Evolutionary conservation across 2,888 invertebrate species (phyloP).

Genomic region (Cantharis flavilabris): DNA sequence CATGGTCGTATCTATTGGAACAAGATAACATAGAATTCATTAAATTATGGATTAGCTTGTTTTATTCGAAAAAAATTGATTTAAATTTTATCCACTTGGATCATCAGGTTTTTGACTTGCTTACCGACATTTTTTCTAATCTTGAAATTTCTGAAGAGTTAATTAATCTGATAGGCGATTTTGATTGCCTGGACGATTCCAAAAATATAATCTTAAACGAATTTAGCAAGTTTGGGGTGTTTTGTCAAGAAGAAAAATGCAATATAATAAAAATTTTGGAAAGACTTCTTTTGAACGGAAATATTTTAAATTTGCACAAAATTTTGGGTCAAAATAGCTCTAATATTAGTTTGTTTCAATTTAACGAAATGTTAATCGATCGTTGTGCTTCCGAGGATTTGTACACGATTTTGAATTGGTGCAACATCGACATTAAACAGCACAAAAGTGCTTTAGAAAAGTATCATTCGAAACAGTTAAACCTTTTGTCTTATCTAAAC

Average conservation of each 20-base stretch:
- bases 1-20: constrained; percentile 66
- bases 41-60: constrained; percentile 65
- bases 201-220: constrained; percentile 65
- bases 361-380: constrained; percentile 60
- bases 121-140: constrained; percentile 60
- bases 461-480: constrained; percentile 58
- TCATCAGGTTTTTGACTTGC: constrained; percentile 49
- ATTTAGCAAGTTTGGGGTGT: constrained; percentile 67
- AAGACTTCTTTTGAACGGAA: constrained; percentile 64
- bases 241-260: constrained; percentile 62
- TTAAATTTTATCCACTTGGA: constrained; percentile 40
- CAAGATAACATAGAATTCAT: constrained; percentile 65
- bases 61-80: constrained; percentile 54
- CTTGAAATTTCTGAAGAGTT: constrained; percentile 64
- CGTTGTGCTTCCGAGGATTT: constrained; percentile 61
- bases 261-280: constrained; percentile 63
- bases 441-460: constrained; percentile 49
- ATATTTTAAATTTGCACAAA: constrained; percentile 59
- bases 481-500: constrained; percentile 61
- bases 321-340: constrained; percentile 55
- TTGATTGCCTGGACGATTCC: constrained; percentile 60
- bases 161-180: constrained; percentile 60
- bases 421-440: constrained; percentile 53
- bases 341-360: constrained; percentile 54
- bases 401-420: constrained; percentile 60